Percentiles rank a stretch among this genome's conserved stretches.
Evolutionary conservation across 2,888 invertebrate species (phyloP).

Genomic region (Tetragnatha montana): DNA sequence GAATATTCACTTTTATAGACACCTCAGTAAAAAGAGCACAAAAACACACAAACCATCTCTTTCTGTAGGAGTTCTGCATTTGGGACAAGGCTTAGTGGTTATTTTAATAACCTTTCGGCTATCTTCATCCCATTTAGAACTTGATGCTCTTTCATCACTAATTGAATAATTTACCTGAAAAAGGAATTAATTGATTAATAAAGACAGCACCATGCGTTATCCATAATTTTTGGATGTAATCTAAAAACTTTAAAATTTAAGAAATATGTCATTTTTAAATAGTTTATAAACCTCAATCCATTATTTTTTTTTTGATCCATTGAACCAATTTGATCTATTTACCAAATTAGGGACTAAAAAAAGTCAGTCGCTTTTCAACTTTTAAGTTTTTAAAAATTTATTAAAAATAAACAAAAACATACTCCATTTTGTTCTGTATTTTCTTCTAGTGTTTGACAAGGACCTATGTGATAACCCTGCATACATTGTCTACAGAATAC

Average conservation of each 20-base stretch:
- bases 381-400: neutral
- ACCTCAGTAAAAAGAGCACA: neutral
- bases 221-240: neutral
- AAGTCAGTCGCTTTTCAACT: too few relatives aligned
- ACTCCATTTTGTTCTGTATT: constrained; percentile 42
- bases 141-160: constrained; percentile 73
- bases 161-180: constrained; percentile 66
- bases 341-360: too few relatives aligned
- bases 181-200: neutral
- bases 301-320: too few relatives aligned
- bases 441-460: constrained; percentile 73
- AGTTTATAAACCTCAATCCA: neutral
- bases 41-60: constrained; percentile 80
- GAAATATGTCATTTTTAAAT: too few relatives aligned
- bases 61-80: constrained; percentile 88
- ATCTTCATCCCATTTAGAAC: constrained; percentile 85
- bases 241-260: too few relatives aligned
- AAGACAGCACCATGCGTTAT: neutral
- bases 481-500: constrained; percentile 87
- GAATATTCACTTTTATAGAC: too few relatives aligned
- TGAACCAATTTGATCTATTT: too few relatives aligned
- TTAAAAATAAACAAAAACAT: neutral
- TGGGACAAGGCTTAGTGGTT: constrained; percentile 88
- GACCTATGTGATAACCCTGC: constrained; percentile 79
- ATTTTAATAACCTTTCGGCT: constrained; percentile 84